Evolutionary conservation across 2,797 vertebrate genomes (phyloP), one percentile per base, ranked within the genome.

Genomic region (Thaleichthys pacificus): DNA sequence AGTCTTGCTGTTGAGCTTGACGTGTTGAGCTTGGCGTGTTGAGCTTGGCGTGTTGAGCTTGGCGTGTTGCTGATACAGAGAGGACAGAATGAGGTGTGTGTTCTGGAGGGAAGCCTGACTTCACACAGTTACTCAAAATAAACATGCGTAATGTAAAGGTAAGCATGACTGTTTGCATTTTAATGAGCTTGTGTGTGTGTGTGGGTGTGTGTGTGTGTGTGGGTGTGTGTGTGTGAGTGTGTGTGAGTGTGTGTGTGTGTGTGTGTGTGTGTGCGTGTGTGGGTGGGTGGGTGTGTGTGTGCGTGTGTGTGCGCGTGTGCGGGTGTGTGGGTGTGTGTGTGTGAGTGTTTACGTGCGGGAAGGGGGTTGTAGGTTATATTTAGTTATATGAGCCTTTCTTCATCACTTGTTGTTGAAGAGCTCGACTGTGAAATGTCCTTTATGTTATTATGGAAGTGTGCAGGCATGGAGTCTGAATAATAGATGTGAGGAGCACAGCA

Each of bases 401-500:
- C 32, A 9, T 73, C 75, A 80, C 77, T 72, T 30, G 63, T 75
- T 71, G 73, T 78, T 80, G 35, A 69, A 79, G 71, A 77, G 74
- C 70, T 76, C 26, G 11, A 7, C n/a, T 66, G 42, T 51, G 64
- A 2, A 74, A 79, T 73, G 72, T 82, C 85, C 78, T 81, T 77
- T 77, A 35, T 74, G 80, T 85, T 86, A 84, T 85, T 83, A 83
- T 58, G 26, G 66, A 83, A 75, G 73, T 71, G 21, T 80, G 75
- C 78, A 78, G 71, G 69, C 60, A 3, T 42, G 38, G 8, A n/a
- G 51, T 73, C 67, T 91, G 80, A 90, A 91, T 90, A 85, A 90
- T 92, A 84, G 74, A 91, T 89, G 60, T 51, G 30, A 83, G 47
- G 22, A 68, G 69, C 75, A 74, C 70, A 82, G 80, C 72, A 75